phyloP scores from a whole-genome alignment of 2,888 invertebrate genomes.

The Agrochola lychnidis region DNA sequence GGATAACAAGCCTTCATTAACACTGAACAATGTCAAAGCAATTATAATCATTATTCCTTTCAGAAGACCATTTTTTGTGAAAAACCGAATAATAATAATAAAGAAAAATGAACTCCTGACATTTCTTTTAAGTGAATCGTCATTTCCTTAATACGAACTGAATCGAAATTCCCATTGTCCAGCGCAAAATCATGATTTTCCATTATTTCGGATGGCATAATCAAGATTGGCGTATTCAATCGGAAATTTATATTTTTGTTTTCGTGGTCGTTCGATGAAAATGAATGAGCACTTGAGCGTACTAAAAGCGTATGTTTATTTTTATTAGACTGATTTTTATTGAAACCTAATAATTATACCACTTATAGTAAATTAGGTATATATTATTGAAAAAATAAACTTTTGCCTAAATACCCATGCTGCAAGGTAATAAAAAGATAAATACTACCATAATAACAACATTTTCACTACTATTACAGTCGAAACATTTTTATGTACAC shows the following conservation, averaged over 20 bases:
- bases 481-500: too few relatives aligned
- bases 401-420: too few relatives aligned
- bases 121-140: slow-evolving; percentile 23
- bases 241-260: slow-evolving; percentile 47
- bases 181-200: slow-evolving; percentile 27
- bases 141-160: slow-evolving; percentile 21
- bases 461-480: too few relatives aligned
- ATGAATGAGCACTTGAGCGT: slow-evolving; percentile 22
- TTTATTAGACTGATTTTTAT: background rate
- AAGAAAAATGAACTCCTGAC: slow-evolving; percentile 24
- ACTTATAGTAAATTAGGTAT: background rate
- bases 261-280: slow-evolving; percentile 28
- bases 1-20: background rate
- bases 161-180: slow-evolving; percentile 39
- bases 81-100: slow-evolving; percentile 12
- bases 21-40: background rate
- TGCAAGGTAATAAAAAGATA: too few relatives aligned
- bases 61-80: background rate
- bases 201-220: slow-evolving; percentile 40
- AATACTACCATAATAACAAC: too few relatives aligned
- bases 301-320: slow-evolving; percentile 14
- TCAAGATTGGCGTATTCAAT: slow-evolving; percentile 53
- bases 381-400: background rate
- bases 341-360: background rate
- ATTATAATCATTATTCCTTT: background rate